phyloP scores from a whole-genome alignment of 2,888 invertebrate genomes.

The Dastarcus helophoroides region DNA sequence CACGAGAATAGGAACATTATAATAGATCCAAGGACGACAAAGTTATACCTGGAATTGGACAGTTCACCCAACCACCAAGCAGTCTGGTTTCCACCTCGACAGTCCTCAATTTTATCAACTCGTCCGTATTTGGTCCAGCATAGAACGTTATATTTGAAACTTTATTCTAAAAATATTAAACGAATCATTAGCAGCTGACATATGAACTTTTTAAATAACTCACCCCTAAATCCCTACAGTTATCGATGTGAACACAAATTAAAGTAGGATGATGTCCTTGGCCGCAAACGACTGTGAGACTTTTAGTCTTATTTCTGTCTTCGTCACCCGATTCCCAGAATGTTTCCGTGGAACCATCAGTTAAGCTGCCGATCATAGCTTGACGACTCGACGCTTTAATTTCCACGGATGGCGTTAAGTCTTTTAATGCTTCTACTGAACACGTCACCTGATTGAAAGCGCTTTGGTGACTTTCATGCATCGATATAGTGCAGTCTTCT shows the following conservation, averaged over 20 bases:
- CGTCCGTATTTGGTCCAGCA: slow-evolving; percentile 71
- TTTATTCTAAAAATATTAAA: slow-evolving; percentile 56
- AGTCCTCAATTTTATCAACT: slow-evolving; percentile 65
- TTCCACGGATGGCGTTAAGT: slow-evolving; percentile 64
- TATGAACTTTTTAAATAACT: slow-evolving; percentile 23
- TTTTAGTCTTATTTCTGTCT: slow-evolving; percentile 85
- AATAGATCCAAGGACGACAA: background rate
- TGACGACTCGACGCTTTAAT: slow-evolving; percentile 86
- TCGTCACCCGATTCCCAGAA: slow-evolving; percentile 99
- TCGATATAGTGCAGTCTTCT: slow-evolving; percentile 45
- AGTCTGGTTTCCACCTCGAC: slow-evolving; percentile 74
- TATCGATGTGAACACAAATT: slow-evolving; percentile 86
- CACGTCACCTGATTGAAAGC: slow-evolving; percentile 36
- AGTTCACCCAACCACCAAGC: slow-evolving; percentile 82
- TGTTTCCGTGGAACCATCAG: slow-evolving; percentile 91
- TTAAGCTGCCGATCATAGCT: slow-evolving; percentile 86
- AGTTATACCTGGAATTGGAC: slow-evolving; percentile 57
- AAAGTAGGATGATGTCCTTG: slow-evolving; percentile 57
- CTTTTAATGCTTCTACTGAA: slow-evolving; percentile 54
- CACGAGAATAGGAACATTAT: too few species aligned
- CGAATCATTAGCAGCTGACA: background rate
- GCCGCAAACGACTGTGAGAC: slow-evolving; percentile 56
- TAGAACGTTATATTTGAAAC: slow-evolving; percentile 76
- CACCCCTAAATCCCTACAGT: slow-evolving; percentile 82
- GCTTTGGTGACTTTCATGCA: slow-evolving; percentile 48